Evolutionary conservation across 2,888 invertebrate species (phyloP).

Genomic region (Apamea anceps): DNA sequence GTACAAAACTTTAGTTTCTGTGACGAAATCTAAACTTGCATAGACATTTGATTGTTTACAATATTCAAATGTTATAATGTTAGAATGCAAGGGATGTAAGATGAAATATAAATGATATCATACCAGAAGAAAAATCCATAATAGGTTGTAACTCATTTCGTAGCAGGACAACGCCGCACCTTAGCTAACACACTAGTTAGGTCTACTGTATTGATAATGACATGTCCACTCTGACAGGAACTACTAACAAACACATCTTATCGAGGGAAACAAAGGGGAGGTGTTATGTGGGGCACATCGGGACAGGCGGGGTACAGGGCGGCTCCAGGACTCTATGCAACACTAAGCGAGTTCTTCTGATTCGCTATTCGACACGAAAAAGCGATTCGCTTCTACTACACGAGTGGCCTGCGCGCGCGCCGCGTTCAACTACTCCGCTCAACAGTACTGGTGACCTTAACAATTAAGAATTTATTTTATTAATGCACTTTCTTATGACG

Average conservation of each 20-base stretch:
- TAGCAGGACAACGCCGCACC: constrained; percentile 77
- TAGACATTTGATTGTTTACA: constrained; percentile 32
- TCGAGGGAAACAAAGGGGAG: constrained; percentile 51
- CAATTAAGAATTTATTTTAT: constrained; percentile 89
- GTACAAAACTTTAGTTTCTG: constrained; percentile 3
- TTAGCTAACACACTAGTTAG: constrained; percentile 74
- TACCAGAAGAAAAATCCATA: constrained; percentile 87
- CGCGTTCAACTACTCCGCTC: constrained; percentile 84
- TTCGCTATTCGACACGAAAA: constrained; percentile 79
- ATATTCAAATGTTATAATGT: background rate
- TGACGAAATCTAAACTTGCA: background rate
- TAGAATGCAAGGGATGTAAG: background rate
- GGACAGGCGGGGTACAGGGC: constrained; percentile 62
- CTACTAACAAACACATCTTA: constrained; percentile 82
- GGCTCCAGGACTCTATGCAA: constrained; percentile 78
- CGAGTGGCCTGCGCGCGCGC: constrained; percentile 88
- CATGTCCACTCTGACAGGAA: constrained; percentile 86
- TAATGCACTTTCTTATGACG: constrained; percentile 89
- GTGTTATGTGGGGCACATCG: constrained; percentile 64
- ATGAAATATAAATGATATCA: constrained; percentile 62
- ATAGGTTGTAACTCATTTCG: constrained; percentile 85
- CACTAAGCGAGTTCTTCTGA: constrained; percentile 86
- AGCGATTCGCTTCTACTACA: constrained; percentile 88
- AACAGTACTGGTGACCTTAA: constrained; percentile 86
- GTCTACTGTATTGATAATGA: constrained; percentile 88